Percentiles rank a stretch among this genome's conserved stretches.
Evolutionary conservation across 2,888 invertebrate species (phyloP).

Genomic region (Melanargia galathea): DNA sequence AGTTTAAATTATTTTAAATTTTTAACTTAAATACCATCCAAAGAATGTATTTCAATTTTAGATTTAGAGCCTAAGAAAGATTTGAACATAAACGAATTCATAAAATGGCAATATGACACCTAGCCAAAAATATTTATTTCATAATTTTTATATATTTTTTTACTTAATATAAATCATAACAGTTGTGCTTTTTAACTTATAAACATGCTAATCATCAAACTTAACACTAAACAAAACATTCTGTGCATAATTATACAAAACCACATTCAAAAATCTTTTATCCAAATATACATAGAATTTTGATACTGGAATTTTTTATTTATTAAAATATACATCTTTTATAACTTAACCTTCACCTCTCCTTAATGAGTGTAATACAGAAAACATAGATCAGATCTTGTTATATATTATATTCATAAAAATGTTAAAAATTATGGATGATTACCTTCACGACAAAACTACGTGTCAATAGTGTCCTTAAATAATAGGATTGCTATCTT

Average conservation of each 20-base stretch:
- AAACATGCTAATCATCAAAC: neutral
- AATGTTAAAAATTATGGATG: neutral
- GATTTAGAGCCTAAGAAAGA: conserved; percentile 5
- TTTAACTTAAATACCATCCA: neutral
- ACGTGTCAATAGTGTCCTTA: neutral
- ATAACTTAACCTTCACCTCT: conserved; percentile 22
- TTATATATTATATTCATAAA: neutral
- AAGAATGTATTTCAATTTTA: neutral
- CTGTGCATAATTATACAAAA: conserved; percentile 18
- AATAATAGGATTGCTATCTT: conserved; percentile 2
- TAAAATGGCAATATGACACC: conserved; percentile 1
- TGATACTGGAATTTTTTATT: conserved; percentile 5
- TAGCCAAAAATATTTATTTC: neutral
- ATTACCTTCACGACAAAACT: conserved; percentile 1
- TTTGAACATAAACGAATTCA: conserved; percentile 4
- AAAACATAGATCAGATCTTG: conserved; percentile 17
- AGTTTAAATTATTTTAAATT: neutral
- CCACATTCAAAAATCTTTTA: conserved; percentile 22
- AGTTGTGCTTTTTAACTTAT: conserved; percentile 13
- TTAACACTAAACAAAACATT: conserved; percentile 23
- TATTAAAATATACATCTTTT: conserved; percentile 21
- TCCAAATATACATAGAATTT: conserved; percentile 27
- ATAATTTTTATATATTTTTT: neutral
- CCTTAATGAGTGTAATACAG: conserved; percentile 12
- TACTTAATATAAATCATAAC: conserved; percentile 11